Evolutionary conservation across 92 coral and sea anemone genomes (phyloP), one percentile per base, ranked within the genome.

Genomic region (Epizoanthus illoricatus): DNA sequence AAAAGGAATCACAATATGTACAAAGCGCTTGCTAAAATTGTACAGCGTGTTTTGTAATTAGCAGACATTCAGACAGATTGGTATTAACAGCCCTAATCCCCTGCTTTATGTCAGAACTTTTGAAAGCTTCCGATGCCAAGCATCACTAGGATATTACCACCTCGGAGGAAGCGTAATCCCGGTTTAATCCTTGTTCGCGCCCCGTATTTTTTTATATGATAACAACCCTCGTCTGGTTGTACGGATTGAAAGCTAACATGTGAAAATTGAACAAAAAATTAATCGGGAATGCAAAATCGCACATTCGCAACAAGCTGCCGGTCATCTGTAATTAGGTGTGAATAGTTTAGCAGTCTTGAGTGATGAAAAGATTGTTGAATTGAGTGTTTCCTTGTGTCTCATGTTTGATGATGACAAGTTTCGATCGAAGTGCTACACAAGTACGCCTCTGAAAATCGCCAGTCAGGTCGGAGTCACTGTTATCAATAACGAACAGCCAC

Each of bases 131-230:
- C 82, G 82, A 62, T 78, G 82, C 82, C 82, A 78, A 19, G 49
- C 71, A 78, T 62, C 71, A 41, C 61, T 78, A 17, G 67, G 70
- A 43, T 19, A 42, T 59, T 78, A 62, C 82, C 82, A 78, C 82
- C 71, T 21, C 47, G 70, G 65, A 78, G 82, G 60, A 1, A 54
- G 59, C 9, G 4, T 78, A 78, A 78, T 78, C 82, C 71, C 19
- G 23, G 17, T 5, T 15, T 78, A 78, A 78, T 78, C 82, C 82
- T 5, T 78, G 82, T 78, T 78, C 71, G 82, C 82, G 82, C 82
- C 82, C 56, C 9, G 16, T 63, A 71, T 61, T 62, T 42, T 42
- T 47, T 68, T 78, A 9, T 59, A 39, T 40, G 81, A 58, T 40
- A 75, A 75, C 65, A 59, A 39, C 55, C 21, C 47, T 78, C 19